A percentile compares a stretch with the other conserved stretches of the same genome.
These are phyloP conservation scores for Oppia nitens DNA, from an alignment of 1,140 invertebrate genomes.

Conservation along the genomic window DNA sequence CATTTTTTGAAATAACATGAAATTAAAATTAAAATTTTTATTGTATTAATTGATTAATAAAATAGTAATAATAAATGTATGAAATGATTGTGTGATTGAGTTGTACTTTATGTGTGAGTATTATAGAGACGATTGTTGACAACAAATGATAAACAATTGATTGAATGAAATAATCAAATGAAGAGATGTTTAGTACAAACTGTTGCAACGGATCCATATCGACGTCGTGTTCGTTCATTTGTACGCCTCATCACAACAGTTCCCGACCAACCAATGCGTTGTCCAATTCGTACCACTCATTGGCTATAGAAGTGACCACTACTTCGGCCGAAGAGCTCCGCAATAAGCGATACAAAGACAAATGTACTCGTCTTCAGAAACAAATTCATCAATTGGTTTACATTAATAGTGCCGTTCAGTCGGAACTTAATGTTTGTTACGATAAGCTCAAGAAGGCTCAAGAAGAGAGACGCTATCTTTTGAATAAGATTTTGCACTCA, in stretches of 20 bases:
- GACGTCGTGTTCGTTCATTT: neutral
- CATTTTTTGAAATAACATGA: too few relatives aligned
- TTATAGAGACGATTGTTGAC: too few relatives aligned
- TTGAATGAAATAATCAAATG: too few relatives aligned
- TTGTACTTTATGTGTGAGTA: too few relatives aligned
- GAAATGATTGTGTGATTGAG: too few relatives aligned
- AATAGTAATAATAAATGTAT: too few relatives aligned
- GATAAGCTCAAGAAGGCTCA: neutral
- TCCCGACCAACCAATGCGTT: neutral
- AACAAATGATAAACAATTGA: too few relatives aligned
- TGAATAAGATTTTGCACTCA: neutral
- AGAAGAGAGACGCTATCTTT: neutral
- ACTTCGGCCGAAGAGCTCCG: neutral
- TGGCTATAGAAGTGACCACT: neutral
- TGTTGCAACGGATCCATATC: neutral
- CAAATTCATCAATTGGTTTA: neutral
- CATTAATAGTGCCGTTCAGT: neutral
- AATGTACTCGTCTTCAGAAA: neutral
- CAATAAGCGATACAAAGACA: neutral
- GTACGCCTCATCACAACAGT: neutral
- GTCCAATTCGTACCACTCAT: neutral
- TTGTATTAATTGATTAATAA: too few relatives aligned
- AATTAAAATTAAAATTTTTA: too few relatives aligned
- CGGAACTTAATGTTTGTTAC: neutral
- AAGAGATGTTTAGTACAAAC: neutral